phyloP scores from a whole-genome alignment of 2,113 vertebrate species.

The Neogobius melanostomus region DNA sequence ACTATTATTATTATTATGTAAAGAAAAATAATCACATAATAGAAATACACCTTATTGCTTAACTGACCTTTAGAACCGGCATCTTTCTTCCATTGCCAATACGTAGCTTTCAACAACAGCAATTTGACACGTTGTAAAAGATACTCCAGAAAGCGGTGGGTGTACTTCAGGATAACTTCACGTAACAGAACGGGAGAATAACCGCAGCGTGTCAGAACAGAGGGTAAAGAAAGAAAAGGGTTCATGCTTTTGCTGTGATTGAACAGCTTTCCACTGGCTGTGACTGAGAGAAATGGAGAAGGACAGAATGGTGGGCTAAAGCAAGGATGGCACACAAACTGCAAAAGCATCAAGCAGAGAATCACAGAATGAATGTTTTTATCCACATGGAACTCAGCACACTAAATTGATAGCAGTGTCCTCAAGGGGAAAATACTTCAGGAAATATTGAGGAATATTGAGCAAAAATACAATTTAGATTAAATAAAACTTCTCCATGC shows the following conservation, averaged over 20 bases:
- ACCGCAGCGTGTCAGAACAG: conserved; percentile 7
- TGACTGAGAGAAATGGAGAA: conserved; percentile 40
- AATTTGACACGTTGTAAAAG: conserved; percentile 48
- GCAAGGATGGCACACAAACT: neutral
- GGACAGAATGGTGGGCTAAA: neutral
- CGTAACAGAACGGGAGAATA: conserved; percentile 30
- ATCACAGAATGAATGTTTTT: neutral
- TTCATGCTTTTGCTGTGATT: conserved; percentile 37
- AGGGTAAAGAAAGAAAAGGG: conserved; percentile 12
- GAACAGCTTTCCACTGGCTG: conserved; percentile 31
- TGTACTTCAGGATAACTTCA: conserved; percentile 45
- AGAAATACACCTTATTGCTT: conserved; percentile 20
- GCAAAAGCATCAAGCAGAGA: neutral
- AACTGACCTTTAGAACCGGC: neutral
- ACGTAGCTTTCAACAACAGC: conserved; percentile 29
- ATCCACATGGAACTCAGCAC: neutral
- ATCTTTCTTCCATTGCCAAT: neutral
- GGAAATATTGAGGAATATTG: too few species aligned
- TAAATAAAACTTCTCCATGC: too few species aligned
- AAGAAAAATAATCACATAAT: conserved; percentile 17
- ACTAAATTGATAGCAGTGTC: too few species aligned
- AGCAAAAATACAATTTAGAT: too few species aligned
- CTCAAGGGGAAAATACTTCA: too few species aligned
- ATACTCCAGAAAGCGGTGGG: conserved; percentile 18
- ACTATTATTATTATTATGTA: conserved; percentile 45